phyloP scores from a whole-genome alignment of 2,888 invertebrate species.

The Xestoiulus laeticollis region DNA sequence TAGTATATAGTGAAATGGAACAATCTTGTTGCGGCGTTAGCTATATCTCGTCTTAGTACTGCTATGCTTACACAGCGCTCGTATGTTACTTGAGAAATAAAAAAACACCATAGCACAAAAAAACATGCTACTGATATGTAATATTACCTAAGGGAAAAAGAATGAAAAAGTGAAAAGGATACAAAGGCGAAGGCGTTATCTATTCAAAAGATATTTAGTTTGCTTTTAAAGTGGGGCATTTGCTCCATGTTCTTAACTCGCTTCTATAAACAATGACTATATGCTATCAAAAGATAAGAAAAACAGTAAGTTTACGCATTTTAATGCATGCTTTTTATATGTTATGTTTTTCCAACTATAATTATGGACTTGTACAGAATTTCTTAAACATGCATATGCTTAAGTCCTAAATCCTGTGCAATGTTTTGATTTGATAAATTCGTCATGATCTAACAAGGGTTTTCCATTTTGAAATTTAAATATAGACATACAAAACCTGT shows the following conservation, averaged over 20 bases:
- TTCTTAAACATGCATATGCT: not conserved
- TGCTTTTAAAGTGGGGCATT: conserved; percentile 20
- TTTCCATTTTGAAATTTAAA: not conserved
- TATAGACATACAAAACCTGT: no score
- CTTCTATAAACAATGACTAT: conserved; percentile 7
- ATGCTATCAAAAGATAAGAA: not conserved
- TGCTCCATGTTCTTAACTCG: not conserved
- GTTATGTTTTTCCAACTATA: not conserved
- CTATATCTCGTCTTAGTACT: not conserved
- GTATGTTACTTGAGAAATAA: conserved; percentile 9
- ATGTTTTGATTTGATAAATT: not conserved
- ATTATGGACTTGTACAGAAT: not conserved
- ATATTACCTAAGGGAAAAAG: conserved; percentile 15
- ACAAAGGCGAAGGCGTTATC: not conserved
- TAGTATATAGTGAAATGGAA: not conserved
- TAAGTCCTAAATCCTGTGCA: not conserved
- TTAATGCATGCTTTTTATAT: not conserved
- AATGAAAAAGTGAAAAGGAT: conserved; percentile 29
- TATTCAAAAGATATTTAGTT: conserved; percentile 23
- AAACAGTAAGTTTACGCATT: conserved; percentile 7
- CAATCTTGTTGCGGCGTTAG: not conserved
- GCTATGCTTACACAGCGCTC: not conserved
- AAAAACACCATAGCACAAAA: not conserved
- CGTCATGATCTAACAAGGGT: not conserved
- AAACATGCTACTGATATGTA: conserved; percentile 32